Conservation (phyloP, 2,113 vertebrate species). For the Gymnorhina tibicen region DNA sequence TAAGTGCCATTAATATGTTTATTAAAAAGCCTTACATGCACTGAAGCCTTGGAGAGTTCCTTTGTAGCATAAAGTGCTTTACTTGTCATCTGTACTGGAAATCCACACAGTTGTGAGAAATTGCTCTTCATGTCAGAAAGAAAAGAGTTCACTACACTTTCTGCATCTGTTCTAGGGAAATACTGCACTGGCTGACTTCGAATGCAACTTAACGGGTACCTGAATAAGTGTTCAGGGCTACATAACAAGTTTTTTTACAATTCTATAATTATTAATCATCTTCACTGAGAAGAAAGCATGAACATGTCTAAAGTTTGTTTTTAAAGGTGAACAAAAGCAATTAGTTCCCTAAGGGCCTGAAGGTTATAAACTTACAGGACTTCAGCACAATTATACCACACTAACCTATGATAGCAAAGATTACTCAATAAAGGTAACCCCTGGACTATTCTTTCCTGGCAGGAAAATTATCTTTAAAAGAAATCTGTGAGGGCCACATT, state of each 20-base stretch:
- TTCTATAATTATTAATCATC: not conserved
- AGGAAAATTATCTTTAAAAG: not conserved
- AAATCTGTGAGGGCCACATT: not conserved
- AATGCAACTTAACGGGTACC: conserved; percentile 86
- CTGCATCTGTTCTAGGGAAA: conserved; percentile 75
- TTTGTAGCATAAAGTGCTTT: conserved; percentile 73
- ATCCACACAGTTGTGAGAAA: conserved; percentile 80
- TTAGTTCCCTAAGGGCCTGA: not conserved
- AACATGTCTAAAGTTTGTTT: not conserved
- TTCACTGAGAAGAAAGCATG: not conserved
- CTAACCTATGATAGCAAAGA: not conserved
- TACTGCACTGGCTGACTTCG: conserved; percentile 84
- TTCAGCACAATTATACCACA: not conserved
- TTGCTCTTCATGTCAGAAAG: conserved; percentile 72
- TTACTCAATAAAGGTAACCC: not conserved
- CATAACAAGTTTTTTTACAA: not conserved
- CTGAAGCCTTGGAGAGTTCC: conserved; percentile 50
- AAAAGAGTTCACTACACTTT: conserved; percentile 77
- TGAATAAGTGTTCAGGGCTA: conserved; percentile 49
- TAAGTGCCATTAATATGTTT: not conserved
- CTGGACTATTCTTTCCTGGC: not conserved
- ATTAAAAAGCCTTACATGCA: conserved; percentile 56
- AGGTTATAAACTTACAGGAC: not conserved
- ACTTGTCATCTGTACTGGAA: conserved; percentile 77
- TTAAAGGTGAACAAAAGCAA: not conserved